These are phyloP conservation scores for Lycodopsis pacificus DNA, from an alignment of 2,797 vertebrate species.

Conservation along the genomic window DNA sequence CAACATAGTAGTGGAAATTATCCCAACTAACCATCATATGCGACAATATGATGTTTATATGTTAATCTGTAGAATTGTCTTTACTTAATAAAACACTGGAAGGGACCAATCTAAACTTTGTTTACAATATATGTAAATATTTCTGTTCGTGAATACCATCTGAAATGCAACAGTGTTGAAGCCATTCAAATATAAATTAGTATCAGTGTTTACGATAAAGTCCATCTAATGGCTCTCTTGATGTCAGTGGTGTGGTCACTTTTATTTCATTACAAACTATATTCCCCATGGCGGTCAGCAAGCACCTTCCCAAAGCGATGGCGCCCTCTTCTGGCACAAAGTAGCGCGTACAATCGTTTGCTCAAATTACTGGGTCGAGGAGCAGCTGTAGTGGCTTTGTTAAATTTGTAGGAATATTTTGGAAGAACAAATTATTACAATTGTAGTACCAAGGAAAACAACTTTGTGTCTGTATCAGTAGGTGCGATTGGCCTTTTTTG, in stretches of 20 bases:
- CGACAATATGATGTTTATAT: too few relatives aligned
- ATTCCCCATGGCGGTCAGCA: neutral
- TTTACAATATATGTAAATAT: too few relatives aligned
- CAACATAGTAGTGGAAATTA: too few relatives aligned
- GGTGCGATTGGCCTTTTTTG: too few relatives aligned
- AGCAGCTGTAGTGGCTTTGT: neutral
- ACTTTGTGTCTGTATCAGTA: too few relatives aligned
- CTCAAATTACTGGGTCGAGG: rapidly evolving
- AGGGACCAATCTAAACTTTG: too few relatives aligned
- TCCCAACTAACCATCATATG: too few relatives aligned
- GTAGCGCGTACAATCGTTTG: rapidly evolving
- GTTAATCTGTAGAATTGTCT: too few relatives aligned
- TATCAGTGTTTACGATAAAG: too few relatives aligned
- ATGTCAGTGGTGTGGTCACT: neutral
- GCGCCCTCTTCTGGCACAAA: constrained; percentile 43
- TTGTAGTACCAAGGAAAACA: too few relatives aligned
- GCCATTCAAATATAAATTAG: neutral
- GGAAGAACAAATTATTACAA: too few relatives aligned
- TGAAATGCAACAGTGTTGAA: neutral
- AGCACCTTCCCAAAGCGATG: neutral
- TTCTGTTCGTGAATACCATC: too few relatives aligned
- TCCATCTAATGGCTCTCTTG: neutral
- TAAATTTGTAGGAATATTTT: neutral
- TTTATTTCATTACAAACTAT: neutral
- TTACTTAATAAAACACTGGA: neutral